Percentiles rank a stretch among this genome's conserved stretches.
phyloP scores from a whole-genome alignment of 2,888 invertebrate species.

The Melanostoma scalare region DNA sequence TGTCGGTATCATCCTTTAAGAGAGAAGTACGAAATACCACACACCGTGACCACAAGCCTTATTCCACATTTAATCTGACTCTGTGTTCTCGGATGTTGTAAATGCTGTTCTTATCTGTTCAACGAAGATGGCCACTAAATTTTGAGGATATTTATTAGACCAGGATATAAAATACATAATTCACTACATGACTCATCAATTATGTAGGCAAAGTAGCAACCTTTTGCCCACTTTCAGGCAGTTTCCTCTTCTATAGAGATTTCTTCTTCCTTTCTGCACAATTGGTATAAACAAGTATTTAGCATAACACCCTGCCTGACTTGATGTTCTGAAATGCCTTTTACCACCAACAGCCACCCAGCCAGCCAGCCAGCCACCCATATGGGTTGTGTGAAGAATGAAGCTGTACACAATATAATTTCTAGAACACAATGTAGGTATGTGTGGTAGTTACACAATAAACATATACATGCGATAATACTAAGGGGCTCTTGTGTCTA shows the following conservation, averaged over 20 bases:
- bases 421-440: constrained; percentile 42
- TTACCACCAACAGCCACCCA: constrained; percentile 3
- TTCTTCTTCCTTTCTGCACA: background rate
- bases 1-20: constrained; percentile 20
- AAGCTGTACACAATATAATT: constrained; percentile 48
- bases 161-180: constrained; percentile 70
- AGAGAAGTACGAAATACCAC: constrained; percentile 2
- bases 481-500: constrained; percentile 19
- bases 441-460: constrained; percentile 16
- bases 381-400: constrained; percentile 17
- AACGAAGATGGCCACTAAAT: constrained; percentile 62
- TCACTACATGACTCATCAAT: constrained; percentile 71
- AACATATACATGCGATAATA: background rate
- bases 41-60: constrained; percentile 35
- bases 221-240: constrained; percentile 50
- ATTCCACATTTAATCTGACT: constrained; percentile 57
- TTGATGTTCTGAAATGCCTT: constrained; percentile 37
- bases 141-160: constrained; percentile 67
- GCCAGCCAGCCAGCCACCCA: background rate
- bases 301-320: constrained; percentile 60
- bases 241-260: constrained; percentile 24
- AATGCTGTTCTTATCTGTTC: constrained; percentile 64
- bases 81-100: constrained; percentile 62
- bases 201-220: constrained; percentile 70
- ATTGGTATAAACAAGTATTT: constrained; percentile 59